Evolutionary conservation across 2,113 vertebrate species (phyloP), one percentile per base, ranked within the genome.

Genomic region (Brachyistius frenatus): DNA sequence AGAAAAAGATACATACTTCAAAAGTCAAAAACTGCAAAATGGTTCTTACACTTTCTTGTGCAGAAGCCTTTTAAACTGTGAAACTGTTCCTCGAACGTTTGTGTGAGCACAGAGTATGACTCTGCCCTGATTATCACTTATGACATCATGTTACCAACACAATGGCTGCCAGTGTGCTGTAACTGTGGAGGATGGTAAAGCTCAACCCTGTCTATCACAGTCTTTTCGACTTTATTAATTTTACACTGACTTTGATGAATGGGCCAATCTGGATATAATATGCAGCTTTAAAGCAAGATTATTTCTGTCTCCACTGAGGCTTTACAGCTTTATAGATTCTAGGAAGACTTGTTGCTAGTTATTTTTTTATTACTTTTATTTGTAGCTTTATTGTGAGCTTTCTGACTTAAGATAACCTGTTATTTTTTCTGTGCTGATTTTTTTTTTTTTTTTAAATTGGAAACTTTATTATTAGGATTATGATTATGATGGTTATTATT

Each of bases 81-180:
- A 72, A 60, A 9, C 37, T 35, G 6, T 33, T 55, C 44, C 49
- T 56, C 56, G 33, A 13, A 72, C n/a, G 13, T 44, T 9, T 44
- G 10, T 67, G 58, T 46, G 47, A 69, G 13, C 6, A 50, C 3
- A 14, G 13, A 46, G 23, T 54, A 33, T 4, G 3, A 64, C 14
- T 69, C 58, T 79, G 66, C 35, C 66, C 55, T 63, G 37, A 64
- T 58, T 36, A 15, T 80, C 47, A 73, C 67, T 14, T 39, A 53
- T 74, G 68, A 71, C 50, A 74, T 84, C 73, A 80, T 66, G 41
- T 39, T 11, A 37, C 37, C 64, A 35, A 62, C 68, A 86, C 58
- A 73, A 73, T 64, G 39, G 49, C 41, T 9, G n/a, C 44, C 52
- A 57, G 56, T 80, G 71, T 71, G 15, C 15, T 56, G 30, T 57